These are phyloP conservation scores for Gastracanthus pulcherrimus DNA, from an alignment of 2,888 invertebrate genomes.

Conservation along the genomic window DNA sequence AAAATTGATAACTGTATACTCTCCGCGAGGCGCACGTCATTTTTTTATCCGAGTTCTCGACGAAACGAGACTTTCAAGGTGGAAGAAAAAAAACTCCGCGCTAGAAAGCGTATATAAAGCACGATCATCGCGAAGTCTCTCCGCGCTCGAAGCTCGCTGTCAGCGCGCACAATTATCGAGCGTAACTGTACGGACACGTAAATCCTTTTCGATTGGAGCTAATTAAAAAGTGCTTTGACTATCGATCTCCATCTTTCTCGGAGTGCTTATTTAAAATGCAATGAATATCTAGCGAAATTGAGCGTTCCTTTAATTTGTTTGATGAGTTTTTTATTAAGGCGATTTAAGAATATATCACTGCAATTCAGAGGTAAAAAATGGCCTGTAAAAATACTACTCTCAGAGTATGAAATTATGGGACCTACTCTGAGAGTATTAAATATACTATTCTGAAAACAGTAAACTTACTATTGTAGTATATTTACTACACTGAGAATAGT, in stretches of 20 bases:
- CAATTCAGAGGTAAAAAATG: too few relatives aligned
- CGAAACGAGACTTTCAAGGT: background rate
- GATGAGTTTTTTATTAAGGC: too few relatives aligned
- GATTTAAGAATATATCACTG: too few relatives aligned
- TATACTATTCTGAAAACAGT: too few relatives aligned
- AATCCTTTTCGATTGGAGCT: constrained; percentile 19
- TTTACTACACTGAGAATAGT: too few relatives aligned
- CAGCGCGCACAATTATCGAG: constrained; percentile 1
- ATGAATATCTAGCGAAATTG: too few relatives aligned
- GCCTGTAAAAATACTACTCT: too few relatives aligned
- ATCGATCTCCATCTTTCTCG: background rate
- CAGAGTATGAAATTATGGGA: too few relatives aligned
- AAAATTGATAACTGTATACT: too few relatives aligned
- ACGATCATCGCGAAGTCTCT: constrained; percentile 32
- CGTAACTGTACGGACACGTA: constrained; percentile 10
- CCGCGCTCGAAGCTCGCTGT: background rate
- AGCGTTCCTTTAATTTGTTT: too few relatives aligned
- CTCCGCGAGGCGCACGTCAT: background rate
- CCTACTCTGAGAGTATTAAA: too few relatives aligned
- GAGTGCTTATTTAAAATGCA: background rate
- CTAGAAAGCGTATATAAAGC: constrained; percentile 34
- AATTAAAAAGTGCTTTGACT: constrained; percentile 20
- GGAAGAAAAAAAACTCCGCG: background rate
- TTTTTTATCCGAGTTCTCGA: background rate
- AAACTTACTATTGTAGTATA: too few relatives aligned